Percentiles rank a stretch among this genome's conserved stretches.
Conservation (phyloP, 2,888 invertebrate species). For the Beris chalybata region DNA sequence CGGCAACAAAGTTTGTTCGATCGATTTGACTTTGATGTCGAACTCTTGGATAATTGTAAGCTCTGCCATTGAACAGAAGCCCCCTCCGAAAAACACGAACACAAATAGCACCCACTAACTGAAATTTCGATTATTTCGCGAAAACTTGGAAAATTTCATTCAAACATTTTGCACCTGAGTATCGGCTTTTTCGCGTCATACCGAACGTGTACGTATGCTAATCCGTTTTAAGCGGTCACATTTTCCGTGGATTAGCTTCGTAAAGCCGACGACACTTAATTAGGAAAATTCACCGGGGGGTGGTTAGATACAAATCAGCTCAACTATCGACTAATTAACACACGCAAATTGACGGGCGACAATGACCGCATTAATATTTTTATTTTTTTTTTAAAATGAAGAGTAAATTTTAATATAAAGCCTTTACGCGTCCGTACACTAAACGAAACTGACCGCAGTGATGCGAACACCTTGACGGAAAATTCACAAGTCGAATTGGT, state of each 20-base stretch:
- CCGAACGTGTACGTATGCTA: no score
- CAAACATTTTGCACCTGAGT: no score
- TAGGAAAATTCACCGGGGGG: background rate
- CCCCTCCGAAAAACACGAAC: no score
- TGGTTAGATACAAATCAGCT: background rate
- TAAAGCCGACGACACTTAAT: conserved; percentile 1
- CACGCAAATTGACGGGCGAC: conserved; percentile 3
- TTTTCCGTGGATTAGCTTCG: conserved; percentile 7
- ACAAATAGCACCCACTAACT: no score
- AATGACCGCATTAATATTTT: conserved; percentile 8
- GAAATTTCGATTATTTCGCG: no score
- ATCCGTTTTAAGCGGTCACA: conserved; percentile 4
- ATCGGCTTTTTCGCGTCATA: no score
- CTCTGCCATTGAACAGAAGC: conserved; percentile 55
- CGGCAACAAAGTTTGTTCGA: conserved; percentile 91
- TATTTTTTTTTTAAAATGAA: background rate
- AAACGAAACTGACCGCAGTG: conserved; percentile 17
- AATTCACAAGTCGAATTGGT: conserved; percentile 18
- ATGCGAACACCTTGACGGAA: conserved; percentile 1
- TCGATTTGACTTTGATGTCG: conserved; percentile 91
- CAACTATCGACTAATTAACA: conserved; percentile 12
- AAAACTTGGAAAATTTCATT: no score
- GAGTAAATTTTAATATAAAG: background rate
- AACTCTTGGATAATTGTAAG: conserved; percentile 54
- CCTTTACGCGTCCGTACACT: background rate